Conservation (phyloP, 2,888 invertebrate genomes). For the Nephrotoma flavescens region DNA sequence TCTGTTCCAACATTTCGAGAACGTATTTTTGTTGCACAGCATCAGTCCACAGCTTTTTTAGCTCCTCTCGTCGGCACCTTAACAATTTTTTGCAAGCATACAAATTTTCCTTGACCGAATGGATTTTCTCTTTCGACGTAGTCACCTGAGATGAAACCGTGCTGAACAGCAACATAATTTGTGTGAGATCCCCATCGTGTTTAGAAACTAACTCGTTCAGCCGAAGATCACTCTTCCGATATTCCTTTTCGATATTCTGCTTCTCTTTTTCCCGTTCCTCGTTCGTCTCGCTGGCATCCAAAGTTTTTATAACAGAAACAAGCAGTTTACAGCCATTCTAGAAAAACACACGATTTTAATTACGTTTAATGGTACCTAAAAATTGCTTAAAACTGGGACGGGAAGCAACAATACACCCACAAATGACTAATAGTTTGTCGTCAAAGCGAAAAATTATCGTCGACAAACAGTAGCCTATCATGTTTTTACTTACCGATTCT, state of each 20-base stretch:
- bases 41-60: constrained; percentile 87
- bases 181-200: constrained; percentile 74
- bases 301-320: constrained; percentile 88
- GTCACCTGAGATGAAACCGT: constrained; percentile 62
- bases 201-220: constrained; percentile 77
- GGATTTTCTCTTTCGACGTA: constrained; percentile 59
- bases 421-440: background rate
- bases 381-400: background rate
- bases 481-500: constrained; percentile 52
- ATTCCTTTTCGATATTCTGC: constrained; percentile 84
- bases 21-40: constrained; percentile 93
- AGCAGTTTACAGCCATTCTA: constrained; percentile 61
- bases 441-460: background rate
- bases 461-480: background rate
- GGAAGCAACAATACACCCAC: background rate
- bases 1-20: constrained; percentile 74
- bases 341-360: constrained; percentile 10
- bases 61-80: constrained; percentile 80
- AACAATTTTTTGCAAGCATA: constrained; percentile 72
- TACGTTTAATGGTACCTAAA: background rate
- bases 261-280: constrained; percentile 89
- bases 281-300: constrained; percentile 87
- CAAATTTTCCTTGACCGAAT: constrained; percentile 64
- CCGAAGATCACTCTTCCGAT: constrained; percentile 75
- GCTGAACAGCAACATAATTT: constrained; percentile 53